Evolutionary conservation across 2,888 invertebrate genomes (phyloP).

Genomic region (Orthosia incerta): DNA sequence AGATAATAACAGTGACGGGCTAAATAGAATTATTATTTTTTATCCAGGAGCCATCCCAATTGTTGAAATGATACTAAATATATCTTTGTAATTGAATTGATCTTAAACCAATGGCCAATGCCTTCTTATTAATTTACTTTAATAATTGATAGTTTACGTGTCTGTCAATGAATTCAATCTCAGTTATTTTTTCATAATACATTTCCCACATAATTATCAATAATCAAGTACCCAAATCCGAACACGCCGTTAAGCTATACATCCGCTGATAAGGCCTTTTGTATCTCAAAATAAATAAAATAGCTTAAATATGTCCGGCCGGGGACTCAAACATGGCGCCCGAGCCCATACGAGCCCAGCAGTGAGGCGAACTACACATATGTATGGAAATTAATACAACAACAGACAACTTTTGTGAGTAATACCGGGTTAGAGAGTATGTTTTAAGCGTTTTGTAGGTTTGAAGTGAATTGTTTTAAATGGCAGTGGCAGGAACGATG

Average conservation of each 20-base stretch:
- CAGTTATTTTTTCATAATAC: background rate
- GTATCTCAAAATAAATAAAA: constrained; percentile 90
- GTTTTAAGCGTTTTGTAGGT: constrained; percentile 1
- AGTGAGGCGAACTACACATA: constrained; percentile 49
- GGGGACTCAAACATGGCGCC: constrained; percentile 78
- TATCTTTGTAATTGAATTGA: too few species aligned
- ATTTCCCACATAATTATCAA: constrained; percentile 2
- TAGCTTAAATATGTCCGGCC: constrained; percentile 89
- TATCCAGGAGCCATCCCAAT: too few species aligned
- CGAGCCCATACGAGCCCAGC: constrained; percentile 55
- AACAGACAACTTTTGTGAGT: constrained; percentile 39
- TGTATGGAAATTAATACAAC: constrained; percentile 59
- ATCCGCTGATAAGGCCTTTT: constrained; percentile 89
- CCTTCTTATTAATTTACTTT: too few species aligned
- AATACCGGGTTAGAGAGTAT: constrained; percentile 6
- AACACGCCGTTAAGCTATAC: constrained; percentile 78
- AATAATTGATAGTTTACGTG: too few species aligned
- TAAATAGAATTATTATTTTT: too few species aligned
- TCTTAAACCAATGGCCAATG: too few species aligned
- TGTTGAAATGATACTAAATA: too few species aligned
- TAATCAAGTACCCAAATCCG: constrained; percentile 67
- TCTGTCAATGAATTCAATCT: too few species aligned
- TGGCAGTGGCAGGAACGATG: too few species aligned
- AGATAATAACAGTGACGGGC: too few species aligned
- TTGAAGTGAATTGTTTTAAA: background rate